phyloP scores from a whole-genome alignment of 2,888 invertebrate species.

The Cataglyphis rosenhaueri region DNA sequence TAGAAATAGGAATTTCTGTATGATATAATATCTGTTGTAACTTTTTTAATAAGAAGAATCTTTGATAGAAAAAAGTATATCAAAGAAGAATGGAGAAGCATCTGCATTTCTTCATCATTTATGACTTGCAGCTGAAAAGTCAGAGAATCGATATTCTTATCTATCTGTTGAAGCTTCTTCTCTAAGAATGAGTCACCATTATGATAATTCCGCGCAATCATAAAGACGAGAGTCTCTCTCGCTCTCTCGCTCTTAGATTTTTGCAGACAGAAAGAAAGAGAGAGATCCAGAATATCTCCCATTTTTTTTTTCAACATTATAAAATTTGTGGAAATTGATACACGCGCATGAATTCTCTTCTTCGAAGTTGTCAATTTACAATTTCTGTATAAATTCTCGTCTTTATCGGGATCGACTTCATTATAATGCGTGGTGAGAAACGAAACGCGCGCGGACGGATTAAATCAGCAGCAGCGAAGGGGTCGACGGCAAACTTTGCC shows the following conservation, averaged over 20 bases:
- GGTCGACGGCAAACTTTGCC: slow-evolving; percentile 34
- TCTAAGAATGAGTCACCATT: slow-evolving; percentile 28
- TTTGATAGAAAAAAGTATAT: background rate
- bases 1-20: background rate
- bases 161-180: slow-evolving; percentile 1
- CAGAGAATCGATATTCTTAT: slow-evolving; percentile 40
- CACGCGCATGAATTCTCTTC: background rate
- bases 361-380: background rate
- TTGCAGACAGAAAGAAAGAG: background rate
- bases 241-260: background rate
- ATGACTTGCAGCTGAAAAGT: slow-evolving; percentile 20
- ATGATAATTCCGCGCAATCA: slow-evolving; percentile 4
- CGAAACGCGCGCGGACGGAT: background rate
- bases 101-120: slow-evolving; percentile 34
- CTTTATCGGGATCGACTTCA: slow-evolving; percentile 28
- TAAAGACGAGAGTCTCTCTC: background rate
- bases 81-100: background rate
- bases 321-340: background rate
- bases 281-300: background rate
- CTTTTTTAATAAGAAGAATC: background rate
- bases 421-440: slow-evolving; percentile 41
- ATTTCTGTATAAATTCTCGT: slow-evolving; percentile 33
- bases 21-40: background rate
- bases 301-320: slow-evolving; percentile 1
- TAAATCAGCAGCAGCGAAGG: slow-evolving; percentile 34